Percentiles rank a stretch among this genome's conserved stretches.
These are phyloP conservation scores for Drosophila pseudoobscura DNA, from an alignment of 1,140 invertebrate genomes.

Conservation along the genomic window DNA sequence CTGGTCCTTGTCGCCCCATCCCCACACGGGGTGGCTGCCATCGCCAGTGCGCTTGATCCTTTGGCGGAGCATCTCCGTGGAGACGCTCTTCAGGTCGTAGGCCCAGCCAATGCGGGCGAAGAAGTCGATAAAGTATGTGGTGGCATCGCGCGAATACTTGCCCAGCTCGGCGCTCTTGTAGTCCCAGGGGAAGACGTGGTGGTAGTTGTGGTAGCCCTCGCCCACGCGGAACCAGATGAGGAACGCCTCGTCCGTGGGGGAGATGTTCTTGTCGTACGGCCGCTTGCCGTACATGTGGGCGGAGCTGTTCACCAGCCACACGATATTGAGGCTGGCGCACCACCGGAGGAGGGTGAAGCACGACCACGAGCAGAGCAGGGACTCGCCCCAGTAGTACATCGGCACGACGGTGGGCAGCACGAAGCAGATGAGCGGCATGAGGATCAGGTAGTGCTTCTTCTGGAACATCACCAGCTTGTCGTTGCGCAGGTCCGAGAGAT, in stretches of 20 bases:
- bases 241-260: conserved; percentile 88
- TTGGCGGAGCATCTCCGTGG: conserved; percentile 87
- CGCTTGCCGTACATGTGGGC: conserved; percentile 95
- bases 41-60: conserved; percentile 90
- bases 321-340: conserved; percentile 93
- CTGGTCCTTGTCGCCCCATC: conserved; percentile 92
- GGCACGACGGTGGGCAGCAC: conserved; percentile 93
- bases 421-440: conserved; percentile 94
- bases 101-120: conserved; percentile 93
- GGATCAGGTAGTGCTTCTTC: conserved; percentile 91
- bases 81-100: conserved; percentile 93
- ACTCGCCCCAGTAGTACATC: conserved; percentile 93
- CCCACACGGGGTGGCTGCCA: conserved; percentile 91
- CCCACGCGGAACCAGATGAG: conserved; percentile 88
- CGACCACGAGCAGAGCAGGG: conserved; percentile 90
- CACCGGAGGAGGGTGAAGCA: conserved; percentile 93
- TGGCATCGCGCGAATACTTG: conserved; percentile 90
- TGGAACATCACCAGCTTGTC: conserved; percentile 95
- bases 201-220: conserved; percentile 97
- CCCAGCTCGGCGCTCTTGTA: conserved; percentile 94
- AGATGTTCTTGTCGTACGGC: conserved; percentile 95
- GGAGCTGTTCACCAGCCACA: conserved; percentile 97
- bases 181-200: conserved; percentile 97
- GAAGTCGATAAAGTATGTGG: conserved; percentile 93
- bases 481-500: conserved; percentile 91